A percentile compares a stretch with the other conserved stretches of the same genome.
These are phyloP conservation scores for Apodemia mormo DNA, from an alignment of 2,888 invertebrate species.

Conservation along the genomic window DNA sequence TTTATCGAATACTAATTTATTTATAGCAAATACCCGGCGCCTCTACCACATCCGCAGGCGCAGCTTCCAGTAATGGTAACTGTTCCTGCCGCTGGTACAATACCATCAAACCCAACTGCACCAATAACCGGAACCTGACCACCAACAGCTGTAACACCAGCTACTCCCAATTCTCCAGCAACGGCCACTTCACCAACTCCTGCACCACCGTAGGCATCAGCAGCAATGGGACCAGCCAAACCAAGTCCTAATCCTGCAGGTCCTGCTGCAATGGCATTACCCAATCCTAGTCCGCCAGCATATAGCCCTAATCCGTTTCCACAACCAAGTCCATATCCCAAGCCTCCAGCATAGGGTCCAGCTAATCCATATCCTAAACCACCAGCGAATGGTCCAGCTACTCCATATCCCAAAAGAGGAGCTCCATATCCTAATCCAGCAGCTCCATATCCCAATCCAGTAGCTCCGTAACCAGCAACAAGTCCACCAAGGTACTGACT, in stretches of 20 bases:
- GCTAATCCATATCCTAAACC: neutral
- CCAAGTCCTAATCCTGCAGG: conserved; percentile 26
- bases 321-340: neutral
- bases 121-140: conserved; percentile 52
- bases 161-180: conserved; percentile 31
- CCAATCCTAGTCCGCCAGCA: conserved; percentile 27
- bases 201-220: conserved; percentile 31
- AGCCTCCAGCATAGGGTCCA: neutral
- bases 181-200: conserved; percentile 34
- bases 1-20: neutral
- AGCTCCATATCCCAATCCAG: neutral
- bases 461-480: neutral
- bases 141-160: conserved; percentile 42
- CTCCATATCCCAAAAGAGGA: neutral
- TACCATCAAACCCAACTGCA: conserved; percentile 49
- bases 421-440: neutral
- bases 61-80: conserved; percentile 50
- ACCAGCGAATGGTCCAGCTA: neutral
- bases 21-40: neutral
- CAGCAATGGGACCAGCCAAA: conserved; percentile 23
- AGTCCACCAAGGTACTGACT: conserved; percentile 29
- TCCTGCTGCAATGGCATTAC: conserved; percentile 27
- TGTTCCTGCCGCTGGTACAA: conserved; percentile 46
- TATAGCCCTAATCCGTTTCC: conserved; percentile 26
- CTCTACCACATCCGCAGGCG: conserved; percentile 43